Base-by-base conservation (phyloP, 2,113 vertebrate genomes). In the Heptranchias perlo region DNA sequence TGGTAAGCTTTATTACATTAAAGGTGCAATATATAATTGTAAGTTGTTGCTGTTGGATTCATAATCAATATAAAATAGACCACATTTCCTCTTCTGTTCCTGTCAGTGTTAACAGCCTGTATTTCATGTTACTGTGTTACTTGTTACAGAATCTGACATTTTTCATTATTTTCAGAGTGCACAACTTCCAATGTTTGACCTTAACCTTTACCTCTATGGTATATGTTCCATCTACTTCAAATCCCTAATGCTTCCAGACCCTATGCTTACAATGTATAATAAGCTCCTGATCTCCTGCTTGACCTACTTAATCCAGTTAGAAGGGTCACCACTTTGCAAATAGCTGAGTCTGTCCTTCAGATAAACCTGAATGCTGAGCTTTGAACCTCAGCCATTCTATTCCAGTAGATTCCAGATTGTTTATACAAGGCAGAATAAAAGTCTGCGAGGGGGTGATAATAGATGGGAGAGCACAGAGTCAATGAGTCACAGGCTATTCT, bases 401-500 rank as follows among this genome's bases (percentile, higher is more conserved):
- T 93, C 35, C 58, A 93, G 89, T 21, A 23, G 58, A 39, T 93
- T 93, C 89, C 7, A 39, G 35, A 23, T 93, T 62, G 58, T 93
- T 93, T 93, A 93, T 62, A 39, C 16, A 1, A 39, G 58, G 58
- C 54, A 62, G 35, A 62, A 39, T 62, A 58, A 91, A 91, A 35
- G 31, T 35, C 52, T 91, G 87, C 87, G 16, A 62, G n/a, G 21
- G 58, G 89, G 58, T 93, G 89, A 93, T 93, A 62, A 62, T 64
- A 39, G 89, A 93, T 62, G 58, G 58, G 18, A 39, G n/a, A 0
- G 16, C n/a, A 82, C 39, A 62, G 58, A 23, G n/a, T 93, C 58
- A 23, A 35, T 91, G 28, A 91, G 87, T 91, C 58, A 93, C 58
- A 93, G 54, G 35, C 54, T 93, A 93, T 93, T 93, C 58, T 93